phyloP scores from a whole-genome alignment of 2,888 invertebrate species.

The Morpho deidamia region DNA sequence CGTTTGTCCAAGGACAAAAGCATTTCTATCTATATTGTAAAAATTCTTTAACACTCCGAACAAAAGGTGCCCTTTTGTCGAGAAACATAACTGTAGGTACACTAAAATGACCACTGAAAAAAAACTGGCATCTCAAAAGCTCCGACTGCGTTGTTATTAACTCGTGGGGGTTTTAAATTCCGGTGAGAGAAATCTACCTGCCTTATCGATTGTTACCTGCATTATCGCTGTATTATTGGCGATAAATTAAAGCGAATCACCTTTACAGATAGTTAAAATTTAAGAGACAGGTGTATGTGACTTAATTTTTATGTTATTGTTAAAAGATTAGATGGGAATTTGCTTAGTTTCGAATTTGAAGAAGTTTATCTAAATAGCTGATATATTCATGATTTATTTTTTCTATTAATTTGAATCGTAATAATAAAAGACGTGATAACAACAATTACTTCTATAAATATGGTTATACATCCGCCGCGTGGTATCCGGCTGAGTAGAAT shows the following conservation, averaged over 20 bases:
- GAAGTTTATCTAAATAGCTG: too few relatives aligned
- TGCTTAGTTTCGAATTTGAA: too few relatives aligned
- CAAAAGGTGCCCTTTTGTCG: slow-evolving; percentile 37
- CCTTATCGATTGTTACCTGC: slow-evolving; percentile 49
- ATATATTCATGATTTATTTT: too few relatives aligned
- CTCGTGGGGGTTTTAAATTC: slow-evolving; percentile 42
- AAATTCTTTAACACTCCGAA: slow-evolving; percentile 54
- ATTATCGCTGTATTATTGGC: slow-evolving; percentile 55
- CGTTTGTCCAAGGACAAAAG: slow-evolving; percentile 20
- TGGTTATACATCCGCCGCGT: too few relatives aligned
- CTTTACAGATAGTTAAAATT: slow-evolving; percentile 1
- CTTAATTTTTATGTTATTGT: too few relatives aligned
- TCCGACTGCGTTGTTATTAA: slow-evolving; percentile 35
- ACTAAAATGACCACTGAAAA: slow-evolving; percentile 59
- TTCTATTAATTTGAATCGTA: too few relatives aligned
- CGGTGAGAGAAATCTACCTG: slow-evolving; percentile 58
- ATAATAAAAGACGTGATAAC: too few relatives aligned
- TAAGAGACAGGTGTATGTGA: too few relatives aligned
- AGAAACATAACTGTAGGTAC: slow-evolving; percentile 54
- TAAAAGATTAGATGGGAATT: too few relatives aligned
- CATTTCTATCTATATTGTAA: slow-evolving; percentile 39
- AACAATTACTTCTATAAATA: too few relatives aligned
- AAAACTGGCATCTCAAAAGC: slow-evolving; percentile 38
- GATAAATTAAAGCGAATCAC: slow-evolving; percentile 52
- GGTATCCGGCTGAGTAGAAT: too few relatives aligned